phyloP scores from a whole-genome alignment of 2,113 vertebrate genomes.

The Stigmatopora nigra region DNA sequence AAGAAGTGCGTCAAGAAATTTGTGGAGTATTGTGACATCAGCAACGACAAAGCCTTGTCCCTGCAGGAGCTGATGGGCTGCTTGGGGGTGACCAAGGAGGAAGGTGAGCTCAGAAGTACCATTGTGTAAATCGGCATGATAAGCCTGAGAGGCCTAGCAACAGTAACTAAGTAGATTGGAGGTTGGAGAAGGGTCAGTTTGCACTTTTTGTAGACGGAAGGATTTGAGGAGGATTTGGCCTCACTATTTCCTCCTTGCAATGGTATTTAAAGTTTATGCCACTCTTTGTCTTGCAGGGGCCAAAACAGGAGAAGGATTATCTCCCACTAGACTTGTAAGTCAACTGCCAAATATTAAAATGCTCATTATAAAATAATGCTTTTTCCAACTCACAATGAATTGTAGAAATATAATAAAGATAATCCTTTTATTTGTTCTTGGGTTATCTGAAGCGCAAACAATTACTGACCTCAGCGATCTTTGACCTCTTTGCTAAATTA shows the following conservation, averaged over 20 bases:
- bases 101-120: slow-evolving; percentile 59
- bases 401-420: too few species aligned
- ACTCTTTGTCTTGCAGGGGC: slow-evolving; percentile 55
- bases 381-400: not conserved
- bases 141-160: not conserved
- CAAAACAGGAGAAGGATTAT: slow-evolving; percentile 75
- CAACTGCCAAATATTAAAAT: slow-evolving; percentile 1
- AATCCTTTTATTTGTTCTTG: too few species aligned
- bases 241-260: slow-evolving; percentile 7
- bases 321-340: slow-evolving; percentile 83
- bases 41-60: slow-evolving; percentile 85
- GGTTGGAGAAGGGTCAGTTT: not conserved
- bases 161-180: slow-evolving; percentile 4
- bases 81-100: slow-evolving; percentile 84
- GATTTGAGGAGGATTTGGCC: not conserved
- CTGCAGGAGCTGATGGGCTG: slow-evolving; percentile 91
- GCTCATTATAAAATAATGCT: not conserved
- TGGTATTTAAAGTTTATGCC: slow-evolving; percentile 16
- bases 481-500: too few species aligned
- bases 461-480: too few species aligned
- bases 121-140: not conserved
- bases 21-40: slow-evolving; percentile 91
- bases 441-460: too few species aligned
- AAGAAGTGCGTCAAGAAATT: slow-evolving; percentile 97
- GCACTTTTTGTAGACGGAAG: not conserved